phyloP scores from a whole-genome alignment of 1,140 invertebrate genomes.

The Apis florea region DNA sequence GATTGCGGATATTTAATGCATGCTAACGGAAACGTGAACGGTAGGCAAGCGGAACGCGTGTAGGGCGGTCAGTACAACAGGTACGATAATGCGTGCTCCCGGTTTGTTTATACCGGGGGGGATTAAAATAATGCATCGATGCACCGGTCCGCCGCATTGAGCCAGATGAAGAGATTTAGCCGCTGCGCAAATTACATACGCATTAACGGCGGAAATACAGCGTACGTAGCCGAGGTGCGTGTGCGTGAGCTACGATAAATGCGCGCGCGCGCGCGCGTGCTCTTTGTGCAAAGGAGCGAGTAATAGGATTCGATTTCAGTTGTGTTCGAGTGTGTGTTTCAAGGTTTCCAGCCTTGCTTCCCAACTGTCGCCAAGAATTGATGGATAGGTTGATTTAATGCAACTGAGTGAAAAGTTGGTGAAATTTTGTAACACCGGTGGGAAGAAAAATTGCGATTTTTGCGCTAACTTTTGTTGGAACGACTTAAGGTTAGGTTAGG shows the following conservation, averaged over 20 bases:
- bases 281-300: constrained; percentile 7
- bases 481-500: no score
- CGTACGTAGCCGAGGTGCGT: not conserved
- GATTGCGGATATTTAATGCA: constrained; percentile 55
- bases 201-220: constrained; percentile 50
- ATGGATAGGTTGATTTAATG: not conserved
- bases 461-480: no score
- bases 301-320: constrained; percentile 1
- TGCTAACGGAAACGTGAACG: constrained; percentile 14
- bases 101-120: constrained; percentile 49
- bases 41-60: constrained; percentile 12
- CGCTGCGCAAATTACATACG: constrained; percentile 57
- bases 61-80: constrained; percentile 53
- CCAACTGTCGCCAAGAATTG: not conserved
- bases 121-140: constrained; percentile 69
- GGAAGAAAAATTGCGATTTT: not conserved
- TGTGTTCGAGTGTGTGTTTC: not conserved
- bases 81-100: constrained; percentile 58
- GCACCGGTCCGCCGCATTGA: constrained; percentile 52
- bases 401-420: not conserved
- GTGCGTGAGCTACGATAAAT: not conserved
- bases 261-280: not conserved
- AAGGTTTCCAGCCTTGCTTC: not conserved
- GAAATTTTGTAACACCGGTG: not conserved
- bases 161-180: constrained; percentile 63